phyloP scores from a whole-genome alignment of 2,888 invertebrate genomes.

The Sinohyriopsis cumingii region DNA sequence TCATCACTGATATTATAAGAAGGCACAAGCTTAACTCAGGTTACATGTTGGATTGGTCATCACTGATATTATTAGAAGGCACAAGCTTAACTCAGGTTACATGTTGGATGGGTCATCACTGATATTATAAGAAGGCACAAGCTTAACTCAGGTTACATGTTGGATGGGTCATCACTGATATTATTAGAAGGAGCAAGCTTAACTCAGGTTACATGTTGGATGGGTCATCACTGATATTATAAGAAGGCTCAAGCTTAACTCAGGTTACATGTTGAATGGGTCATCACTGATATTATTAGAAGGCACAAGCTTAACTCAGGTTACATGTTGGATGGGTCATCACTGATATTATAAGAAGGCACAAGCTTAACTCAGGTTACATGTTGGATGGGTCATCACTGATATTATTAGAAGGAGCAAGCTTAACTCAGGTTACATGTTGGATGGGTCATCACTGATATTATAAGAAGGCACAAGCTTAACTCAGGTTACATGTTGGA shows the following conservation, averaged over 20 bases:
- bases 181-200: too few species aligned
- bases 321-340: conserved; percentile 20
- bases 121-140: neutral
- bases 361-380: neutral
- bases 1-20: conserved; percentile 57
- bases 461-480: conserved; percentile 63
- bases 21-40: conserved; percentile 67
- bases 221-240: conserved; percentile 60
- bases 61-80: conserved; percentile 55
- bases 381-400: neutral
- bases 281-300: conserved; percentile 57
- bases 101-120: neutral
- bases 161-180: neutral
- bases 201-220: too few species aligned
- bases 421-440: too few species aligned
- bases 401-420: too few species aligned
- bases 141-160: too few species aligned
- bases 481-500: conserved; percentile 58
- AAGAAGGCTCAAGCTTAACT: conserved; percentile 63
- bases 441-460: conserved; percentile 54
- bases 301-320: conserved; percentile 67
- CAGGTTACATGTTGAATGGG: conserved; percentile 46
- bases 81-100: conserved; percentile 67
- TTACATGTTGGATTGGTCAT: conserved; percentile 38
- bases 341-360: neutral